Base-by-base conservation (phyloP, 1,140 invertebrate genomes). In the Triops longicaudatus region DNA sequence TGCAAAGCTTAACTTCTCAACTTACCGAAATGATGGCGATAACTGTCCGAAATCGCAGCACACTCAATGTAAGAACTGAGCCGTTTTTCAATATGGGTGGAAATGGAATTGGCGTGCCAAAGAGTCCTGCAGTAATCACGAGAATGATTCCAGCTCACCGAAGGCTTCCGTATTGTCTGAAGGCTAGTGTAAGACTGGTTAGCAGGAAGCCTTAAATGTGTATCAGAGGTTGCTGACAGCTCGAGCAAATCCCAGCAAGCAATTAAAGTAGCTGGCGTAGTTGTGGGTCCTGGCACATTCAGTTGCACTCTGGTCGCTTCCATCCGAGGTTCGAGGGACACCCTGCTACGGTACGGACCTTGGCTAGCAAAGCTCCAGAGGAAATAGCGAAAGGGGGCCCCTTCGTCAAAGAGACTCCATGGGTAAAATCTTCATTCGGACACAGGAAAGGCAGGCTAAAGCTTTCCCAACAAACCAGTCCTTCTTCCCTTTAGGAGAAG, bases 241-340 rank as follows among this genome's bases (percentile, higher is more conserved):
- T 63, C 50, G 1, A 63, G 22, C 31, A 5, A 63, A 9, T 63
- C 50, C n/a, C 50, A 63, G 10, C 50, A 63, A 63, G 50, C 50
- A 63, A 63, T 63, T 63, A 63, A 63, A 63, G 50, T 12, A 63
- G 50, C 50, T 63, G 10, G 50, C 50, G 50, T 63, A 63, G 50
- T 63, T 63, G 50, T 63, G 50, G 50, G 50, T 63, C 50, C 10
- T 9, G 50, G 50, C 50, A 63, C 50, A n/a, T 63, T 63, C 50
- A 63, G 50, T 63, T 63, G 50, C 50, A 63, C n/a, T 63, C 50
- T 63, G 50, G 50, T 63, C 50, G 50, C 50, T 63, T 14, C 50
- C 50, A 63, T 63, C 50, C 50, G 50, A 63, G 14, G 50, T 63
- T 63, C 50, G 50, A 63, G 50, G 50, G 50, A 63, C 50, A n/a